phyloP scores from a whole-genome alignment of 30 jellyfish, hydroid and myxozoan species.

The Aurelia sp. region DNA sequence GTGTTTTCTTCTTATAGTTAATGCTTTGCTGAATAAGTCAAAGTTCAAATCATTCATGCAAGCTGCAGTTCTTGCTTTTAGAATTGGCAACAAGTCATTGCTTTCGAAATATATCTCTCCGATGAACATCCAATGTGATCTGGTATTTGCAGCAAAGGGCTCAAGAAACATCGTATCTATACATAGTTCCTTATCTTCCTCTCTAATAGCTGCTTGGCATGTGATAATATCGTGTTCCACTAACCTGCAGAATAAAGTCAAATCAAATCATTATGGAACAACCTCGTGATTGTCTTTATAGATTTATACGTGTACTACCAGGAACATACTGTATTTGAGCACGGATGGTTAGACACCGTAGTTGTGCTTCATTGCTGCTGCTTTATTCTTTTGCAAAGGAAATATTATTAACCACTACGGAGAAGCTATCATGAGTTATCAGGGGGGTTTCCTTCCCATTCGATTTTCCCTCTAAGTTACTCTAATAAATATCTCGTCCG shows the following conservation, averaged over 20 bases:
- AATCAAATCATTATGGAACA: not conserved
- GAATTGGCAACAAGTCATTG: not conserved
- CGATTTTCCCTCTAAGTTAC: too few species aligned
- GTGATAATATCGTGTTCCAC: not conserved
- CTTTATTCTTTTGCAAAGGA: too few species aligned
- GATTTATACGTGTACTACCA: too few species aligned
- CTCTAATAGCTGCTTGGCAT: slow-evolving; percentile 2
- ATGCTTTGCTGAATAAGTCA: slow-evolving; percentile 9
- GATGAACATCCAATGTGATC: slow-evolving; percentile 46
- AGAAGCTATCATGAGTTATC: too few species aligned
- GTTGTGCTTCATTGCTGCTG: too few species aligned
- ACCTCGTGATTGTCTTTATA: too few species aligned
- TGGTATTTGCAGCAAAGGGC: slow-evolving; percentile 30
- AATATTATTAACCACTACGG: too few species aligned
- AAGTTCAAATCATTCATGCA: slow-evolving; percentile 24
- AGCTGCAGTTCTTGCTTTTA: slow-evolving; percentile 53
- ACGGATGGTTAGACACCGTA: too few species aligned
- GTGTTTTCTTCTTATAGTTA: slow-evolving; percentile 8
- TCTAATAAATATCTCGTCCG: too few species aligned
- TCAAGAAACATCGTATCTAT: slow-evolving; percentile 28
- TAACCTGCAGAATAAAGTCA: not conserved
- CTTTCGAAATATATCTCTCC: slow-evolving; percentile 12
- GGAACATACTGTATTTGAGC: too few species aligned
- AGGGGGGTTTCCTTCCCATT: too few species aligned
- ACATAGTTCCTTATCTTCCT: not conserved